A percentile compares a stretch with the other conserved stretches of the same genome.
phyloP scores from a whole-genome alignment of 1,140 invertebrate species.

The Patella vulgata region DNA sequence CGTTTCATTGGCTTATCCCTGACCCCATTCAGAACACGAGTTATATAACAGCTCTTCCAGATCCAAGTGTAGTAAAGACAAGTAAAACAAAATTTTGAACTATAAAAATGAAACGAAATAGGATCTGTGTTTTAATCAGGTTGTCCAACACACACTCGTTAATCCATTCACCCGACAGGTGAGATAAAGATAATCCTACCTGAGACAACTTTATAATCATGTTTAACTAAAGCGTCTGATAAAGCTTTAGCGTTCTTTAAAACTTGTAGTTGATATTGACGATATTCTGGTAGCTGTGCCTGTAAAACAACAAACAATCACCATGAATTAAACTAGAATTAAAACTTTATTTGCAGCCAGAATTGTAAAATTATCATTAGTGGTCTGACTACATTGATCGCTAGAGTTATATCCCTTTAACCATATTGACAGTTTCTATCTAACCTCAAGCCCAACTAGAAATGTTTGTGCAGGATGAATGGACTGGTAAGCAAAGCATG shows the following conservation, averaged over 20 bases:
- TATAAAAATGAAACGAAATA: neutral
- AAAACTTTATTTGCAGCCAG: neutral
- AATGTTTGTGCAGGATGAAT: too few relatives aligned
- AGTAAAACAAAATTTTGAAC: too few relatives aligned
- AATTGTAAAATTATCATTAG: too few relatives aligned
- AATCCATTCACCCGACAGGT: neutral
- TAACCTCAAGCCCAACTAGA: too few relatives aligned
- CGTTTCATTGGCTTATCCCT: too few relatives aligned
- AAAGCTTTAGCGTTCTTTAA: constrained; percentile 69
- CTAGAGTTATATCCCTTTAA: too few relatives aligned
- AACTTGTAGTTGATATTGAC: constrained; percentile 88
- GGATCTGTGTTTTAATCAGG: neutral
- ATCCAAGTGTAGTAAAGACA: too few relatives aligned
- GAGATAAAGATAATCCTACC: constrained; percentile 49
- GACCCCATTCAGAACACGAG: too few relatives aligned
- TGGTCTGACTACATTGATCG: too few relatives aligned
- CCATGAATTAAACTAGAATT: neutral
- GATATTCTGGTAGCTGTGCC: constrained; percentile 77
- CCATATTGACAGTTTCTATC: too few relatives aligned
- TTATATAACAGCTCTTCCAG: too few relatives aligned
- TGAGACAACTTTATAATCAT: constrained; percentile 69
- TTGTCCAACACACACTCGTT: neutral
- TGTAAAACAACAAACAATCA: constrained; percentile 15
- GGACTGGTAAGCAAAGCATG: too few relatives aligned
- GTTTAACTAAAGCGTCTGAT: constrained; percentile 60